phyloP scores from a whole-genome alignment of 2,113 vertebrate genomes.

The Cygnus buccinator region DNA sequence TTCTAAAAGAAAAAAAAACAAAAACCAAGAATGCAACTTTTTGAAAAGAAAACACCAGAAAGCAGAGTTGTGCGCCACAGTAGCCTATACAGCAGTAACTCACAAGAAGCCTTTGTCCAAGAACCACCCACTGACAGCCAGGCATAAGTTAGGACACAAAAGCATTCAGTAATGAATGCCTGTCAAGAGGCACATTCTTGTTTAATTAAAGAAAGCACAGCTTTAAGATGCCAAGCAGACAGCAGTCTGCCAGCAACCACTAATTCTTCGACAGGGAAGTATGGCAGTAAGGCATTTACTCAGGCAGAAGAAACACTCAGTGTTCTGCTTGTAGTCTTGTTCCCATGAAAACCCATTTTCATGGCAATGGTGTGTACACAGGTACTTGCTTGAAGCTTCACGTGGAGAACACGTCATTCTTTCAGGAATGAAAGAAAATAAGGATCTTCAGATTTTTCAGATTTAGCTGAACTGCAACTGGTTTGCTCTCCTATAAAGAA shows the following conservation, averaged over 20 bases:
- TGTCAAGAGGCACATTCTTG: not conserved
- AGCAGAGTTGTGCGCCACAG: not conserved
- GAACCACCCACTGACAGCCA: not conserved
- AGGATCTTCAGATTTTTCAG: not conserved
- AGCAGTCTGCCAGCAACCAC: not conserved
- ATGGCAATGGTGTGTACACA: not conserved
- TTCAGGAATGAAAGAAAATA: not conserved
- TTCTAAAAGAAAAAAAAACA: not conserved
- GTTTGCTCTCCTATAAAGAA: constrained; percentile 50
- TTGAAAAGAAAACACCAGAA: not conserved
- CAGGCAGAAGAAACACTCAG: not conserved
- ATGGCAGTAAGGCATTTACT: not conserved
- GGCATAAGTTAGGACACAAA: not conserved
- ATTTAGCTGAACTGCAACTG: not conserved
- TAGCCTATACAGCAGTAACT: not conserved
- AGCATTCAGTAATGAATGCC: not conserved
- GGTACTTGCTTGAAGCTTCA: not conserved
- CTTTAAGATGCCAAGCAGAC: not conserved
- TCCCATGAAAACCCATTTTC: not conserved
- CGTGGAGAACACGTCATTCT: not conserved
- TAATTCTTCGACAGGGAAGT: not conserved
- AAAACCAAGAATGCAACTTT: not conserved
- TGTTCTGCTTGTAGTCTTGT: not conserved
- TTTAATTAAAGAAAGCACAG: not conserved
- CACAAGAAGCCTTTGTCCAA: not conserved